Evolutionary conservation across 2,888 invertebrate species (phyloP).

Genomic region (Amphipoea oculea): DNA sequence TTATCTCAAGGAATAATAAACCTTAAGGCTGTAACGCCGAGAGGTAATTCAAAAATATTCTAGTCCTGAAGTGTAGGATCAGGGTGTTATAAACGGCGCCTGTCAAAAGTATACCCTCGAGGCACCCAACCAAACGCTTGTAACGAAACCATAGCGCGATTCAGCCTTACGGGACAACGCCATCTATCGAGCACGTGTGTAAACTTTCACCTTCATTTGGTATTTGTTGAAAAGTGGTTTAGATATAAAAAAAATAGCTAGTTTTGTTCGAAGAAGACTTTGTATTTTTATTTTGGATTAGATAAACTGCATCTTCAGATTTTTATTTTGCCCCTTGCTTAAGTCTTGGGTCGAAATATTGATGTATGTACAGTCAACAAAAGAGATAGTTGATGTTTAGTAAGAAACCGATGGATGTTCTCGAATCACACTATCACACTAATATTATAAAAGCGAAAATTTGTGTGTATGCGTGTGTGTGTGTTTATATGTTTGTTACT

Average conservation of each 20-base stretch:
- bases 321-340: background rate
- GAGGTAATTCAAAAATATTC: background rate
- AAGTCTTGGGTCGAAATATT: no score
- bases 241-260: background rate
- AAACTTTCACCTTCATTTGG: background rate
- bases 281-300: background rate
- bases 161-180: constrained; percentile 15
- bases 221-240: background rate
- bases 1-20: background rate
- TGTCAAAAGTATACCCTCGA: background rate
- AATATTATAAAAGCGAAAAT: no score
- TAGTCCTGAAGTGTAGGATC: background rate
- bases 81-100: background rate
- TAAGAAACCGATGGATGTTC: no score
- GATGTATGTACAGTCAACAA: no score
- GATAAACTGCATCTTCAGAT: background rate
- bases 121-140: background rate
- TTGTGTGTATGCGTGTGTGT: no score
- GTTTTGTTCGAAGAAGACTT: background rate
- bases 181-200: constrained; percentile 9
- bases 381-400: no score
- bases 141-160: constrained; percentile 29
- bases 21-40: background rate
- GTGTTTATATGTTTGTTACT: no score
- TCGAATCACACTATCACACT: no score